Conservation (phyloP, 2,888 invertebrate species). For the Incurvaria masculella region DNA sequence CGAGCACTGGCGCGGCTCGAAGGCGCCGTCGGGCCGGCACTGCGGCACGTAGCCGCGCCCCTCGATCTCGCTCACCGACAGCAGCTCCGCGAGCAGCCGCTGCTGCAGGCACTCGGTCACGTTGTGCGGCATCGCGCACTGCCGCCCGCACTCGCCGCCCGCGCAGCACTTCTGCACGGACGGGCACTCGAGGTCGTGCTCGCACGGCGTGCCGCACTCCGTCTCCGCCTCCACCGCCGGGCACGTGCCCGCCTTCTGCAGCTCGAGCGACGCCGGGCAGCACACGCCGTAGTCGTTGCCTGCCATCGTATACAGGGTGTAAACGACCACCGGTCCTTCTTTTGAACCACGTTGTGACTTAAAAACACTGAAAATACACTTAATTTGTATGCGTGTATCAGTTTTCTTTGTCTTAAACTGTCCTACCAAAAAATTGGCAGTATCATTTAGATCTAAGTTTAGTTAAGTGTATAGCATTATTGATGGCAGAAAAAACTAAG, state of each 20-base stretch:
- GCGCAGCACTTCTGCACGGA: conserved; percentile 80
- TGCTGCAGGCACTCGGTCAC: conserved; percentile 78
- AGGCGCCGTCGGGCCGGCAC: conserved; percentile 68
- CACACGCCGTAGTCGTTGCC: conserved; percentile 87
- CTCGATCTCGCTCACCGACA: conserved; percentile 74
- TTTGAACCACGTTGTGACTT: too few relatives aligned
- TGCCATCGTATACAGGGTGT: conserved; percentile 18
- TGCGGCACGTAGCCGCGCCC: conserved; percentile 84
- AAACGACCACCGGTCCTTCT: too few relatives aligned
- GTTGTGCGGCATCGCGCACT: conserved; percentile 72
- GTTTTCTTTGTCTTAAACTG: too few relatives aligned
- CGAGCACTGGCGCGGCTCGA: conserved; percentile 74
- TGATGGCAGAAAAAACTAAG: too few relatives aligned
- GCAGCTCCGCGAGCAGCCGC: conserved; percentile 69
- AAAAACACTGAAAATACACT: too few relatives aligned
- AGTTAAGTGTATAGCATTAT: too few relatives aligned
- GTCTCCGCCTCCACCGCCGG: conserved; percentile 50
- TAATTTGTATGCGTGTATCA: too few relatives aligned
- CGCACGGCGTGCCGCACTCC: conserved; percentile 65
- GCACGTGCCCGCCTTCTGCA: conserved; percentile 76
- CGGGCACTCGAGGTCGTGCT: conserved; percentile 78
- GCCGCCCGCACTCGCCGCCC: conserved; percentile 68
- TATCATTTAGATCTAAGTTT: too few relatives aligned
- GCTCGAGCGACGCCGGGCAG: conserved; percentile 73
- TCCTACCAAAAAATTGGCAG: too few relatives aligned